These are phyloP conservation scores for Rhagoletis pomonella DNA, from an alignment of 1,140 invertebrate genomes.

Conservation along the genomic window DNA sequence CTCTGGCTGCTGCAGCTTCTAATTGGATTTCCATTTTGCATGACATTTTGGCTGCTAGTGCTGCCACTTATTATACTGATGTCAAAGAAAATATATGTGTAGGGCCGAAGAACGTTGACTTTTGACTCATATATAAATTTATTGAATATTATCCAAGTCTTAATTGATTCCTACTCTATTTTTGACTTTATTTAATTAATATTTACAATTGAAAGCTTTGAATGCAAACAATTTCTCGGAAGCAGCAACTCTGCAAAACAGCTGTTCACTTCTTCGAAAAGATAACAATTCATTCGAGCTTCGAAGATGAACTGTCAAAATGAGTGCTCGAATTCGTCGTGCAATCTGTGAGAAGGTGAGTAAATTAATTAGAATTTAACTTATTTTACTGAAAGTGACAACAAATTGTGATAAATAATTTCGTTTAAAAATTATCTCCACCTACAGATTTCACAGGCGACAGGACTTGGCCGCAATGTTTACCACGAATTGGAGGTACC, in stretches of 20 bases:
- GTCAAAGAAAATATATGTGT: too few relatives aligned
- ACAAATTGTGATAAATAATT: not conserved
- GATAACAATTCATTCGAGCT: not conserved
- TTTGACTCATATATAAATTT: too few relatives aligned
- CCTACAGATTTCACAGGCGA: constrained; percentile 52
- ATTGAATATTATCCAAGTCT: too few relatives aligned
- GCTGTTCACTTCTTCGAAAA: not conserved
- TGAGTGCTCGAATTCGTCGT: constrained; percentile 60
- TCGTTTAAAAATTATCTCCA: not conserved
- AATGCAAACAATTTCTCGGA: too few relatives aligned
- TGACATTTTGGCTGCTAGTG: not conserved
- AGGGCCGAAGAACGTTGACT: too few relatives aligned
- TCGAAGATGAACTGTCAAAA: constrained; percentile 33
- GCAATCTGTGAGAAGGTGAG: constrained; percentile 68
- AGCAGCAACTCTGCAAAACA: not conserved
- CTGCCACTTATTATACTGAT: not conserved
- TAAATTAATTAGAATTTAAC: constrained; percentile 14
- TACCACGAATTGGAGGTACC: constrained; percentile 66
- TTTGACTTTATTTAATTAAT: too few relatives aligned
- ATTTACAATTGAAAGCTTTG: too few relatives aligned
- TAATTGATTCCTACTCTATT: too few relatives aligned
- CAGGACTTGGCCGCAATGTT: constrained; percentile 56
- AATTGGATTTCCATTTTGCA: constrained; percentile 16
- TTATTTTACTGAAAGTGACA: not conserved
- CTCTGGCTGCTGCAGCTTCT: constrained; percentile 8